Percentiles rank a stretch among this genome's conserved stretches.
Conservation (phyloP, 2,113 vertebrate genomes). For the Atlantisia rogersi region DNA sequence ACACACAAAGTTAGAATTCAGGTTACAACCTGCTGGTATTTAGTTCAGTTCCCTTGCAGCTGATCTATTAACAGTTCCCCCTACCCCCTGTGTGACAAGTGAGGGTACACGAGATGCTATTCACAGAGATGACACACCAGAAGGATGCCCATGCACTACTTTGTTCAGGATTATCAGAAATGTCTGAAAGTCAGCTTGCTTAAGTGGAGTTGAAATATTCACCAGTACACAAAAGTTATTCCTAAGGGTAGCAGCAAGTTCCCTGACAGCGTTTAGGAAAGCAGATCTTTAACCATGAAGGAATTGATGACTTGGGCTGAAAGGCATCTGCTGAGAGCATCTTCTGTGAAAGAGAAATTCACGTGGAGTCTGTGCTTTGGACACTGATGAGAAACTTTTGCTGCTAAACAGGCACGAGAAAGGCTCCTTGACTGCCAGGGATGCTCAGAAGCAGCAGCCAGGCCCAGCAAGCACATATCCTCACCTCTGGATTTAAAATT, state of each 20-base stretch:
- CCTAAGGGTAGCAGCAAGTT: neutral
- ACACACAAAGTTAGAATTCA: neutral
- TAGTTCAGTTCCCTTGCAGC: constrained; percentile 46
- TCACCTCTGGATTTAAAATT: neutral
- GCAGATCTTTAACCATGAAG: neutral
- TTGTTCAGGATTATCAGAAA: neutral
- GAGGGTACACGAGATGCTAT: neutral
- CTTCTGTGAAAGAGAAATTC: neutral
- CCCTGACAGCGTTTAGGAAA: neutral
- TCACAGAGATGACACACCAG: neutral
- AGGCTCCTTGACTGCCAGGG: neutral
- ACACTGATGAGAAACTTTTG: neutral
- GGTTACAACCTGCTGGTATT: constrained; percentile 37
- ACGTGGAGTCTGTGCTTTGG: neutral
- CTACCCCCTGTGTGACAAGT: neutral
- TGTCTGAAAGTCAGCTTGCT: neutral
- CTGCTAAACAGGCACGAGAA: neutral
- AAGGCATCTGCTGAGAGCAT: neutral
- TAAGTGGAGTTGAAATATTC: neutral
- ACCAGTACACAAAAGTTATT: neutral
- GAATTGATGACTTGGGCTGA: neutral
- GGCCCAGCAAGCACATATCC: neutral
- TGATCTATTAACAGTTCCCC: constrained; percentile 15
- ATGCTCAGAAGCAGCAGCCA: neutral
- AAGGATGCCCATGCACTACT: neutral